A percentile compares a stretch with the other conserved stretches of the same genome.
Evolutionary conservation across 2,888 invertebrate genomes (phyloP).

Genomic region (Archips crataeganus): DNA sequence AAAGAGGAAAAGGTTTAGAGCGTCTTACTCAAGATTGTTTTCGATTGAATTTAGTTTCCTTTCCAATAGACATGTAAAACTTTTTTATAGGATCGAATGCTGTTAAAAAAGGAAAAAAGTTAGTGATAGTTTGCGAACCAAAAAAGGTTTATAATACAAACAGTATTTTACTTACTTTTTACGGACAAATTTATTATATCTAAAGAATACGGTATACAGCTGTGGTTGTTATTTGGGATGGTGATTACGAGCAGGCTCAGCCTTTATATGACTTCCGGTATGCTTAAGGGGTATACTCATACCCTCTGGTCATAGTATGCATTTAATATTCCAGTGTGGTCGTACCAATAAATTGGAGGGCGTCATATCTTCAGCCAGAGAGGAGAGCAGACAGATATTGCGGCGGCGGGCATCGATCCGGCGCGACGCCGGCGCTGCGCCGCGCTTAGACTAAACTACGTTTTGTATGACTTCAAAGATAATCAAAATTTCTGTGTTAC

Average conservation of each 20-base stretch:
- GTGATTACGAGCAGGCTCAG: conserved; percentile 27
- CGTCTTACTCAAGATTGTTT: conserved; percentile 27
- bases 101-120: conserved; percentile 7
- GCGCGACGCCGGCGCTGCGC: conserved; percentile 51
- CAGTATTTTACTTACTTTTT: neutral
- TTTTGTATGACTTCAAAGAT: conserved; percentile 14
- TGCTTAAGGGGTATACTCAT: conserved; percentile 8
- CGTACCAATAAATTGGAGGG: conserved; percentile 58
- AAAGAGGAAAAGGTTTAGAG: conserved; percentile 10
- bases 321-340: conserved; percentile 56
- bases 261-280: conserved; percentile 20
- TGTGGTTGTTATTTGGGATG: conserved; percentile 1
- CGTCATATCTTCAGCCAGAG: conserved; percentile 58
- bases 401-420: conserved; percentile 63
- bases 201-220: neutral
- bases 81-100: conserved; percentile 10
- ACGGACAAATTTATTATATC: neutral
- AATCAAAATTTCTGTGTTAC: conserved; percentile 9
- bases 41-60: conserved; percentile 30
- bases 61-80: conserved; percentile 13
- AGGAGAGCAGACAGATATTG: conserved; percentile 60
- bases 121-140: neutral
- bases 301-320: conserved; percentile 40
- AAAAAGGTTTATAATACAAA: neutral
- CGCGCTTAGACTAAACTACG: conserved; percentile 48